Conservation (phyloP, 2,888 invertebrate species). For the Callyntrura guangdongensis region DNA sequence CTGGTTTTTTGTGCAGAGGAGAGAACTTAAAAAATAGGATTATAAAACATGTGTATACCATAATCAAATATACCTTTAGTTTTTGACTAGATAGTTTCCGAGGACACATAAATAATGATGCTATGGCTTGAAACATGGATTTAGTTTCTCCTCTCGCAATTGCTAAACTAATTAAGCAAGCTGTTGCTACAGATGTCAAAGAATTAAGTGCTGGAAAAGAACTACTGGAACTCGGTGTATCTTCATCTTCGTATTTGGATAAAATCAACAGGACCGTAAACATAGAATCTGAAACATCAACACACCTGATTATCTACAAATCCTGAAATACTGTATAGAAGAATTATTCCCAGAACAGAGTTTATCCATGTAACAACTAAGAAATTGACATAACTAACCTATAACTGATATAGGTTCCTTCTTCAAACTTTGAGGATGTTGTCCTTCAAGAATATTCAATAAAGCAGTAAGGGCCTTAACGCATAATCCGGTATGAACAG, state of each 20-base stretch:
- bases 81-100: constrained; percentile 82
- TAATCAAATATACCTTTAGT: constrained; percentile 78
- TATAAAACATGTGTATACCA: constrained; percentile 5
- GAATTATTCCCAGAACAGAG: not conserved
- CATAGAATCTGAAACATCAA: constrained; percentile 80
- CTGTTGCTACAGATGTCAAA: constrained; percentile 95
- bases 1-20: too few relatives aligned
- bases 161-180: constrained; percentile 96
- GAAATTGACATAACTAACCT: constrained; percentile 86
- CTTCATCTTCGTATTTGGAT: constrained; percentile 83
- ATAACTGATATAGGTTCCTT: constrained; percentile 92
- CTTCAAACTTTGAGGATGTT: constrained; percentile 94
- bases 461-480: constrained; percentile 95
- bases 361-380: not conserved
- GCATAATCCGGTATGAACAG: constrained; percentile 94
- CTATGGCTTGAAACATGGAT: constrained; percentile 94
- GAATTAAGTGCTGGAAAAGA: constrained; percentile 89
- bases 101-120: constrained; percentile 94
- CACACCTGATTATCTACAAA: not conserved
- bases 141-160: constrained; percentile 98
- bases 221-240: constrained; percentile 86
- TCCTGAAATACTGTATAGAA: not conserved
- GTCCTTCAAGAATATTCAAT: constrained; percentile 96
- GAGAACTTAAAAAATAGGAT: too few relatives aligned
- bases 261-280: constrained; percentile 82